Evolutionary conservation across 2,113 vertebrate species (phyloP).

Genomic region (Cranoglanis bouderius): DNA sequence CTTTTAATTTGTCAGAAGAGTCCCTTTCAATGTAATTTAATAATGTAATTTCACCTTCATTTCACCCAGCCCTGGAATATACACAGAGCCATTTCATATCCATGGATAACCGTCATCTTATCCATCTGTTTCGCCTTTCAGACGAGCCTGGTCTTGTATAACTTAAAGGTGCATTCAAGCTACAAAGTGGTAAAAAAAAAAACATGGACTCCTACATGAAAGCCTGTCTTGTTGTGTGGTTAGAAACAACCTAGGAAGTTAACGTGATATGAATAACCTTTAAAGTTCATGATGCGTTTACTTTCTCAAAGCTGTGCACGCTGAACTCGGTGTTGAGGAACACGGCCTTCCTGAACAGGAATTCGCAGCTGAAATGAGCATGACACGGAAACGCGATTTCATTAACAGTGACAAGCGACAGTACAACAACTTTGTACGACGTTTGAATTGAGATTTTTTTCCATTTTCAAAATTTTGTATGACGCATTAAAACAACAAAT

Average conservation of each 20-base stretch:
- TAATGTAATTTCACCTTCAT: background rate
- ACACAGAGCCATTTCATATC: background rate
- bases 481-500: background rate
- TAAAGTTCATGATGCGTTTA: background rate
- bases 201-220: background rate
- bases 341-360: too few relatives aligned
- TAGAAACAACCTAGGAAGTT: background rate
- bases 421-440: too few relatives aligned
- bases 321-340: too few relatives aligned
- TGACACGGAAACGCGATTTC: too few relatives aligned
- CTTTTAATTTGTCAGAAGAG: background rate
- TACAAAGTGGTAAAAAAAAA: background rate
- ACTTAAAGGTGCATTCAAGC: background rate
- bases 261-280: background rate
- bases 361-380: too few relatives aligned
- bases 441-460: background rate
- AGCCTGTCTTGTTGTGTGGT: background rate
- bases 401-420: too few relatives aligned
- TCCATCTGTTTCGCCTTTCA: background rate
- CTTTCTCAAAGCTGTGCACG: background rate
- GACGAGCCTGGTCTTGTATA: background rate
- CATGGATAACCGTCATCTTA: background rate
- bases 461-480: background rate
- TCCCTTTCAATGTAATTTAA: background rate
- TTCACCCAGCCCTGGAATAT: background rate